Conservation (phyloP, 2,113 vertebrate genomes). For the Syngnathoides biaculeatus region DNA sequence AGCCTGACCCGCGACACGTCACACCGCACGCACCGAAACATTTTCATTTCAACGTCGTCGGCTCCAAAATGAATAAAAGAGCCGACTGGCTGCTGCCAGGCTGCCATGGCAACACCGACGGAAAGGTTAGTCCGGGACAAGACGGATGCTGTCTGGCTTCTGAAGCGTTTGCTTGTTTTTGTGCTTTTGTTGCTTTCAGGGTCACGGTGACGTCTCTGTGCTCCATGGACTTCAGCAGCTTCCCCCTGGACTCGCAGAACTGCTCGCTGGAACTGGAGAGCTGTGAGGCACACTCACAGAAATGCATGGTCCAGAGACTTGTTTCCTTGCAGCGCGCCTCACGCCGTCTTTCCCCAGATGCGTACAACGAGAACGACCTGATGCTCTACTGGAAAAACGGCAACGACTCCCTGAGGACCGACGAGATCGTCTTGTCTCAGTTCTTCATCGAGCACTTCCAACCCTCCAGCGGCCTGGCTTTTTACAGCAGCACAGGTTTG, state of each 20-base stretch:
- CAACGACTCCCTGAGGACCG: conserved; percentile 85
- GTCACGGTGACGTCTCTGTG: conserved; percentile 89
- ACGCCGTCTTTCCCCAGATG: conserved; percentile 69
- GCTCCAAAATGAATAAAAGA: not conserved
- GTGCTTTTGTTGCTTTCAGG: conserved; percentile 64
- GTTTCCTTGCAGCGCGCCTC: too few species aligned
- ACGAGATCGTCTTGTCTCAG: conserved; percentile 87
- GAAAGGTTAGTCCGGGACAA: not conserved
- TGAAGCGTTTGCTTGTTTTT: not conserved
- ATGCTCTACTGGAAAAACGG: conserved; percentile 93
- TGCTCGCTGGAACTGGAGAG: conserved; percentile 92
- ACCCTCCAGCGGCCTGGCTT: conserved; percentile 84
- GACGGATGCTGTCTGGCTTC: not conserved
- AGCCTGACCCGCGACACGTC: too few species aligned
- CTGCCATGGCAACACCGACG: conserved; percentile 13
- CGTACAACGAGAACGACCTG: conserved; percentile 88
- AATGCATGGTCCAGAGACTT: too few species aligned
- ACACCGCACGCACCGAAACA: too few species aligned
- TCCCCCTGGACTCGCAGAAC: conserved; percentile 91
- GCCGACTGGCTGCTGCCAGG: not conserved
- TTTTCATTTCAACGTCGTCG: not conserved
- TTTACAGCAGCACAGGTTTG: conserved; percentile 88
- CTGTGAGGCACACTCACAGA: conserved; percentile 78
- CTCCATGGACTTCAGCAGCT: conserved; percentile 92
- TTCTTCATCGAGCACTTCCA: conserved; percentile 91